Evolutionary conservation across 2,797 vertebrate genomes (phyloP), one percentile per base, ranked within the genome.

Genomic region (Enteromius paludinosus): DNA sequence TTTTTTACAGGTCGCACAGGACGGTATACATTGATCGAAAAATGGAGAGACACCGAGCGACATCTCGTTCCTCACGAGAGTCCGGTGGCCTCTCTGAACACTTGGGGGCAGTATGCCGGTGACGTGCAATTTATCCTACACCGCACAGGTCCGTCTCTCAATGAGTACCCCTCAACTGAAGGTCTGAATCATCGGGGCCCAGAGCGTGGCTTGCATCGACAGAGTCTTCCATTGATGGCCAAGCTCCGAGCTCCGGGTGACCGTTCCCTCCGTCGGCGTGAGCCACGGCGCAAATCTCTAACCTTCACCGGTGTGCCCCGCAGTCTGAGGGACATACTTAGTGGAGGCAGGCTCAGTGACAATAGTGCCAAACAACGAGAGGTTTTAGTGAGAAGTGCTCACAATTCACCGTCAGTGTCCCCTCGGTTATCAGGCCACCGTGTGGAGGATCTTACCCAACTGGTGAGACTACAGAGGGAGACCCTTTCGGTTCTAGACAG

Each of bases 91-190:
- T 98, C 98, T 20, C 92, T 99, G 38, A 99, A 98, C 93, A 99
- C 98, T 74, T 99, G 98, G 98, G 98, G 98, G 0, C 98, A 99
- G 88, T 99, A 99, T 35, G 97, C 98, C 0, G 97, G 97, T 7
- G 98, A 99, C 0, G 98, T 99, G 17, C 98, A 99, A 92, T 94
- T 99, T 0, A 96, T 99, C 83, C 94, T 99, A 72, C 95, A 96
- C 5, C 96, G 97, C 47, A 99, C 98, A 0, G 98, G 98, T 56
- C 98, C 98, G 0, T 97, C 97, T 0, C 94, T 98, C 56, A 97
- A 96, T 1, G 97, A 99, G 89, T 90, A 97, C 1, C 97, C 97
- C 17, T 97, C 97, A 0, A 98, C 97, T 0, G 98, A 98, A 80
- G 94, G 97, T 1, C 93, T 95, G 33, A 94, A 96, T 1, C 91